Percentiles rank a stretch among this genome's conserved stretches.
These are phyloP conservation scores for Mycteria americana DNA, from an alignment of 2,797 vertebrate species.

Conservation along the genomic window DNA sequence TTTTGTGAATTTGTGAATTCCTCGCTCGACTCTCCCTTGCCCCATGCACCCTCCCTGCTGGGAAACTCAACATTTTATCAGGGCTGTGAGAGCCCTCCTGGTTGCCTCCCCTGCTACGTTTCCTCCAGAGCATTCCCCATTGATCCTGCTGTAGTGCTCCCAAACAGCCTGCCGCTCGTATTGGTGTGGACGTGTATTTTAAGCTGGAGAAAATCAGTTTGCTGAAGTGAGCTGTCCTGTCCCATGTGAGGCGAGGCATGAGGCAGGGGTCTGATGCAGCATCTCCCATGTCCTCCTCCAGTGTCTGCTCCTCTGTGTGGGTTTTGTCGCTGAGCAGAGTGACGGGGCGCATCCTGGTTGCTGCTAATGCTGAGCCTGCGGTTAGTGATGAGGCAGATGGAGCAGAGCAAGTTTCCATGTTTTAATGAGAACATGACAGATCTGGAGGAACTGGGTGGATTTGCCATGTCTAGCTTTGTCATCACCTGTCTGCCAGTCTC, in stretches of 20 bases:
- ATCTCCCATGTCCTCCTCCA: fast-evolving
- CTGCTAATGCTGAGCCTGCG: not conserved
- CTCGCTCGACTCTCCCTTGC: not conserved
- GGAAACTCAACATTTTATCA: not conserved
- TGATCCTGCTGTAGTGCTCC: not conserved
- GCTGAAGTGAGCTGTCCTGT: not conserved
- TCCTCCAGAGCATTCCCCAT: not conserved
- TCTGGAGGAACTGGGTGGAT: not conserved
- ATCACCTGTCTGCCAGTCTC: not conserved
- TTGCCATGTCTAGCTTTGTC: not conserved
- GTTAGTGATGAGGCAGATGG: not conserved
- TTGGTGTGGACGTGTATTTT: not conserved
- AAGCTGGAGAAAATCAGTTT: not conserved
- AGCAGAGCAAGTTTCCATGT: not conserved
- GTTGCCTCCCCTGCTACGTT: not conserved
- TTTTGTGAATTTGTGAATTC: not conserved
- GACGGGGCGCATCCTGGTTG: not conserved
- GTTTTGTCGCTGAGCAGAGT: not conserved
- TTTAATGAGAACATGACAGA: not conserved
- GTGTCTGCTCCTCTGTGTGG: not conserved
- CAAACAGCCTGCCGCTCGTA: not conserved
- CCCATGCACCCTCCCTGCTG: not conserved
- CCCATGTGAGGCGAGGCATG: not conserved
- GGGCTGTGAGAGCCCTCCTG: not conserved
- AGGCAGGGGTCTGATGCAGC: not conserved